Base-by-base conservation (phyloP, 2,113 vertebrate genomes). In the Gadus macrocephalus region DNA sequence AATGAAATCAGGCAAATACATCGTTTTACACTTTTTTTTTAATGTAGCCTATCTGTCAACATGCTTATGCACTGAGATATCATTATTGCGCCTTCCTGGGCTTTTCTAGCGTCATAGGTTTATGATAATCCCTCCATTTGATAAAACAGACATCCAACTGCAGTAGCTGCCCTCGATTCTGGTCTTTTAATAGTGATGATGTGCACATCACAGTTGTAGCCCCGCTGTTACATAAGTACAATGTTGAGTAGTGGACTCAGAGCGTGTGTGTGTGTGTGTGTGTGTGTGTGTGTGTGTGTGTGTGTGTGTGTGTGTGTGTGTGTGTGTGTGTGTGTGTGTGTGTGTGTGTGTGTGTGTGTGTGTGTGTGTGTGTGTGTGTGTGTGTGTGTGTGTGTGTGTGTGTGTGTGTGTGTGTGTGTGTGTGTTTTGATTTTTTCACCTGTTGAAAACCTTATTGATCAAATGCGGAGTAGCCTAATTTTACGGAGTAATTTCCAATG, bases 181-280 rank as follows among this genome's bases (percentile, higher is more conserved):
- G 14, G 15, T 58, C 0, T 66, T 71, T 76, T 16, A 28, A 62
- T 15, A 38, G 65, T 60, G 20, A 15, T 63, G 64, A 35, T 53
- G 60, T 66, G 27, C 62, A 14, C 27, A 35, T 16, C 56, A 20
- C 66, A 60, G 31, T 67, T 62, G 12, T 17, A 66, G 31, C 16
- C 49, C 42, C 73, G 59, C 14, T 49, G 68, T 71, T 35, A 15
- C 62, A 61, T 74, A 65, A 72, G 72, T 69, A 72, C 55, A 53
- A 19, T 62, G 16, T 58, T 22, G 27, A 62, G 42, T 58, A 67
- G 59, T 27, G 67, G 42, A 69, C 31, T 62, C 20, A 20, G 20
- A 20, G 20, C 20, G 15, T 12, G 62, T 16, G n/a, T 60, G 6
- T 27, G 7, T 42, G 68, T 9, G 27, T 55, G 20, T 66, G 20